Evolutionary conservation across 1,140 invertebrate species (phyloP).

Genomic region (Heliconius congener): DNA sequence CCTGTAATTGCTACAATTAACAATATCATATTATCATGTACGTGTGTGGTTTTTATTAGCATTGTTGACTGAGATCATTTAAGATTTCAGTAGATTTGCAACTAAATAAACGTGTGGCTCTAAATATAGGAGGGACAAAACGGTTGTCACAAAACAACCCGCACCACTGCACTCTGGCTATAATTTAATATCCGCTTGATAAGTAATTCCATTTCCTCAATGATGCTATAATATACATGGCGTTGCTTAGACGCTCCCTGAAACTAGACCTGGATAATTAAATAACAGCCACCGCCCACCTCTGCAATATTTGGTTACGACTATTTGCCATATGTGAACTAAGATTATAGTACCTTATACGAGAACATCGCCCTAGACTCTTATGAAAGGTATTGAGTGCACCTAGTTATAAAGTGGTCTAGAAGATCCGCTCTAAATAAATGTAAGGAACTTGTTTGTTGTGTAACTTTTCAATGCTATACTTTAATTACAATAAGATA

Average conservation of each 20-base stretch:
- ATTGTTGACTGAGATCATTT: background rate
- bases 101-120: background rate
- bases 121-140: background rate
- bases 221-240: slow-evolving; percentile 38
- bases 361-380: slow-evolving; percentile 40
- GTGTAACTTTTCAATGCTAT: background rate
- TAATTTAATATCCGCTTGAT: slow-evolving; percentile 79
- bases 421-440: slow-evolving; percentile 47
- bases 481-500: background rate
- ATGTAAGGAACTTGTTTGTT: slow-evolving; percentile 14
- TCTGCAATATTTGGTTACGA: slow-evolving; percentile 46
- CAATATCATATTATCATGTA: background rate
- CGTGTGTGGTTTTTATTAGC: background rate
- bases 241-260: slow-evolving; percentile 30
- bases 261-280: slow-evolving; percentile 36
- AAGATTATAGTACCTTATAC: slow-evolving; percentile 50
- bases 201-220: slow-evolving; percentile 70
- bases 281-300: slow-evolving; percentile 44
- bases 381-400: slow-evolving; percentile 47
- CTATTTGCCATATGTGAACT: slow-evolving; percentile 40
- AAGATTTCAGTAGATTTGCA: background rate
- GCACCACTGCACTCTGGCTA: slow-evolving; percentile 59
- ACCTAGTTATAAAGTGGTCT: slow-evolving; percentile 49
- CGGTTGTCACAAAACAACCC: slow-evolving; percentile 62
- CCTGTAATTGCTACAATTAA: slow-evolving; percentile 28